Base-by-base conservation (phyloP, 2,888 invertebrate genomes). In the Drosophila borealis region DNA sequence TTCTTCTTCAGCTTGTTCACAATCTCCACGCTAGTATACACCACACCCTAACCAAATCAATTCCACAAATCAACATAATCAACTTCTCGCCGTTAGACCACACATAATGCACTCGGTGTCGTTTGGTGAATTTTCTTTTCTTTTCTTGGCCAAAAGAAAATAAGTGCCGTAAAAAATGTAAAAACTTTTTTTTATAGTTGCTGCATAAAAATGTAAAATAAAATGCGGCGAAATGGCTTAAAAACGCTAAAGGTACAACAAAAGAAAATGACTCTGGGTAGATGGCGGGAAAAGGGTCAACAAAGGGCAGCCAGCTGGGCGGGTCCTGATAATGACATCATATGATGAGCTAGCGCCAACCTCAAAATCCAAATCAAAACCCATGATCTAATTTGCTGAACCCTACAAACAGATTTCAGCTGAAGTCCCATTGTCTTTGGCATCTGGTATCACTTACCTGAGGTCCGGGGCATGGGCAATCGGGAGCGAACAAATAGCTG, bases 51-150 rank as follows among this genome's bases (percentile, higher is more conserved):
- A 57, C 70, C 72, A 61, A 82, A 88, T 81, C 79, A 85, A 88
- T 90, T 88, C 70, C 81, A 78, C 89, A 90, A 88, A 88, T 89
- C 87, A 88, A 89, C 88, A 81, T 88, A 86, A 90, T 81, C 81
- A 87, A 88, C 86, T 89, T 73, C 78, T 73, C 78, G 78, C 81
- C 69, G 81, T 88, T 77, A 88, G 81, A 74, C 81, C 78, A 68
- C 70, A 74, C 80, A 83, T 80, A 88, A 89, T 89, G 89, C 88
- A 85, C 85, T 88, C 42, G 65, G 75, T 66, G 67, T 57, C 68
- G 57, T 59, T 59, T 55, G 53, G 48, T 53, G 48, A 55, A 74
- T 81, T 70, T 81, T 80, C 77, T 70, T 75, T 78, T 79, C 66
- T 76, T 79, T 68, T 48, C 62, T 64, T 70, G 55, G 42, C 64